Conservation (phyloP, 2,113 vertebrate genomes). For the Galeopterus variegatus region DNA sequence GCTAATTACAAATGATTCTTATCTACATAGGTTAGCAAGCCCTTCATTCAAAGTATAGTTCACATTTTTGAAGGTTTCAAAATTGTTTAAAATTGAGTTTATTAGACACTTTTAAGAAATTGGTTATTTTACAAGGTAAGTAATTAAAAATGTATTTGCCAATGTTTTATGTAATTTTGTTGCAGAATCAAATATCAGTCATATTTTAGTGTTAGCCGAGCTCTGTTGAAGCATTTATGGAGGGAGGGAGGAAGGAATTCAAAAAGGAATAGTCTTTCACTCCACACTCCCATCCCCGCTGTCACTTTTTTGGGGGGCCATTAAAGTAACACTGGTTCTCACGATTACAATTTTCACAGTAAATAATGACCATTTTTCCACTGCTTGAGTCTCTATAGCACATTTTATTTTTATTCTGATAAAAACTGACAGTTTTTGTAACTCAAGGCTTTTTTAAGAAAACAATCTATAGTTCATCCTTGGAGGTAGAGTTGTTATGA, state of each 20-base stretch:
- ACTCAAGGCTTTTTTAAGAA: constrained; percentile 67
- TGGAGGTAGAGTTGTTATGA: constrained; percentile 29
- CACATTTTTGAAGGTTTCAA: constrained; percentile 49
- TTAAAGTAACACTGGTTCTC: background rate
- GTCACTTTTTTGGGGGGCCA: background rate
- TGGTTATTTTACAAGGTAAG: constrained; percentile 55
- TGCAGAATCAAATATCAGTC: constrained; percentile 9
- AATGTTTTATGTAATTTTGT: constrained; percentile 14
- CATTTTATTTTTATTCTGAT: constrained; percentile 77
- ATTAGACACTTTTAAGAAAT: constrained; percentile 50
- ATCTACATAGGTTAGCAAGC: constrained; percentile 69
- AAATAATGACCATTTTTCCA: constrained; percentile 66
- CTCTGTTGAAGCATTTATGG: background rate
- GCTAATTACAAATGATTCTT: constrained; percentile 82
- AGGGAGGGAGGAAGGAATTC: background rate
- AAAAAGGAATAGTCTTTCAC: background rate
- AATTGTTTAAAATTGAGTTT: constrained; percentile 36
- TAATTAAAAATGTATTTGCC: background rate
- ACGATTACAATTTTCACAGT: constrained; percentile 55
- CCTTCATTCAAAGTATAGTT: constrained; percentile 56
- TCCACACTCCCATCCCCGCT: background rate
- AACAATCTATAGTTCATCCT: constrained; percentile 51
- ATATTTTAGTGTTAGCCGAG: background rate
- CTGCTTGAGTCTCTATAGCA: constrained; percentile 22
- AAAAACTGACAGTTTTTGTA: constrained; percentile 69